A percentile compares a stretch with the other conserved stretches of the same genome.
These are phyloP conservation scores for Drosophila ezoana DNA, from an alignment of 2,888 invertebrate species.

Conservation along the genomic window DNA sequence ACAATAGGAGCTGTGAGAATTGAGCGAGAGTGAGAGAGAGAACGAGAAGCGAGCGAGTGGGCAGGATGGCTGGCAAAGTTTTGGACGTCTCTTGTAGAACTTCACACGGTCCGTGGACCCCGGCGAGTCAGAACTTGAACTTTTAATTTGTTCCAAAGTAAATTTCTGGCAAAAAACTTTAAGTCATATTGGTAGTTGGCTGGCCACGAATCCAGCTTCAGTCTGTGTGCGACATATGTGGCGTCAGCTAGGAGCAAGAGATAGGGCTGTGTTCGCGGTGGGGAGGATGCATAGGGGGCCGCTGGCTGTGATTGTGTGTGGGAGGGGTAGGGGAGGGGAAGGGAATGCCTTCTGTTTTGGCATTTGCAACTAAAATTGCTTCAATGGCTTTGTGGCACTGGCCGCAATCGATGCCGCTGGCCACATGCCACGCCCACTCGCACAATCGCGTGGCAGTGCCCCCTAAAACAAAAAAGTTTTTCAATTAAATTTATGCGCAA, in stretches of 20 bases:
- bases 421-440: constrained; percentile 29
- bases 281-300: not conserved
- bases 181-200: constrained; percentile 64
- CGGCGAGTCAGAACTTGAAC: constrained; percentile 65
- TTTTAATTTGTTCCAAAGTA: constrained; percentile 77
- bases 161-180: constrained; percentile 67
- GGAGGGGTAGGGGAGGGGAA: not conserved
- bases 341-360: constrained; percentile 23
- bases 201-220: constrained; percentile 15
- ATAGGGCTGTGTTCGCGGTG: not conserved
- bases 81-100: constrained; percentile 67
- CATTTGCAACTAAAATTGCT: constrained; percentile 49
- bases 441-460: constrained; percentile 34
- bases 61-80: constrained; percentile 50
- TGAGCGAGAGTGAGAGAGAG: not conserved
- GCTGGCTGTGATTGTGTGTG: too few relatives aligned
- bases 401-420: constrained; percentile 51
- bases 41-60: constrained; percentile 1
- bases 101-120: constrained; percentile 70
- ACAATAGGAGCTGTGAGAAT: constrained; percentile 36
- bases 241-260: constrained; percentile 7
- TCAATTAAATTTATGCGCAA: constrained; percentile 71
- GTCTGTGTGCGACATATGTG: constrained; percentile 60
- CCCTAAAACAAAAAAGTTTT: constrained; percentile 45
- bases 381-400: constrained; percentile 39